Percentiles rank a stretch among this genome's conserved stretches.
phyloP scores from a whole-genome alignment of 2,888 invertebrate species.

The Cephonodes hylas region DNA sequence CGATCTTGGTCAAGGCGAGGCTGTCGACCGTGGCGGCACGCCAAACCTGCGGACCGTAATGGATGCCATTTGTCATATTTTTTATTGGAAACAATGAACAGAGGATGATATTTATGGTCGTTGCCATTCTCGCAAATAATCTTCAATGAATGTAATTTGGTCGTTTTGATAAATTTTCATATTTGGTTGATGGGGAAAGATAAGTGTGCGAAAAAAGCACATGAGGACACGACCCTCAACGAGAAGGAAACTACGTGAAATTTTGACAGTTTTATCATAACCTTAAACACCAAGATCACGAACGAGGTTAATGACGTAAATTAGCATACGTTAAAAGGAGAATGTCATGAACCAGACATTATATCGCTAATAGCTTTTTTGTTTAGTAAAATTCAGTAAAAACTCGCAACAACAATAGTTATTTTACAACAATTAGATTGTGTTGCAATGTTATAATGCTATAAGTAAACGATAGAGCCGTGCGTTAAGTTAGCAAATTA shows the following conservation, averaged over 20 bases:
- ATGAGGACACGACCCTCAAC: conserved; percentile 28
- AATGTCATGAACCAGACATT: neutral
- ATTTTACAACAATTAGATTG: conserved; percentile 23
- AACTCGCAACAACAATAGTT: neutral
- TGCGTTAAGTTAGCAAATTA: conserved; percentile 50
- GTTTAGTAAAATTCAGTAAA: neutral
- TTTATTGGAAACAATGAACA: conserved; percentile 58
- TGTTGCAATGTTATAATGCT: conserved; percentile 28
- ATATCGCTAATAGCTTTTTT: neutral
- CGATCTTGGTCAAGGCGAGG: conserved; percentile 77
- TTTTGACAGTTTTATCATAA: conserved; percentile 30
- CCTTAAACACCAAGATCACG: conserved; percentile 28
- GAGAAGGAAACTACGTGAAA: conserved; percentile 17
- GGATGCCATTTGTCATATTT: conserved; percentile 62
- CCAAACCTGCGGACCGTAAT: conserved; percentile 60
- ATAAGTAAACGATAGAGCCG: conserved; percentile 35
- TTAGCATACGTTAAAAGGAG: neutral
- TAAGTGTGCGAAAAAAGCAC: conserved; percentile 26
- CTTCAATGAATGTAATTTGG: conserved; percentile 31
- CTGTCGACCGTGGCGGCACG: conserved; percentile 71
- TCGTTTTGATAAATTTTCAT: conserved; percentile 13
- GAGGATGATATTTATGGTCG: conserved; percentile 37
- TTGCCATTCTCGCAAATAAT: conserved; percentile 31
- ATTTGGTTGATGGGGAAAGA: conserved; percentile 26
- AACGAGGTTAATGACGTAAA: conserved; percentile 23